Conservation (phyloP, 2,888 invertebrate species). For the Nomada goodeniana region DNA sequence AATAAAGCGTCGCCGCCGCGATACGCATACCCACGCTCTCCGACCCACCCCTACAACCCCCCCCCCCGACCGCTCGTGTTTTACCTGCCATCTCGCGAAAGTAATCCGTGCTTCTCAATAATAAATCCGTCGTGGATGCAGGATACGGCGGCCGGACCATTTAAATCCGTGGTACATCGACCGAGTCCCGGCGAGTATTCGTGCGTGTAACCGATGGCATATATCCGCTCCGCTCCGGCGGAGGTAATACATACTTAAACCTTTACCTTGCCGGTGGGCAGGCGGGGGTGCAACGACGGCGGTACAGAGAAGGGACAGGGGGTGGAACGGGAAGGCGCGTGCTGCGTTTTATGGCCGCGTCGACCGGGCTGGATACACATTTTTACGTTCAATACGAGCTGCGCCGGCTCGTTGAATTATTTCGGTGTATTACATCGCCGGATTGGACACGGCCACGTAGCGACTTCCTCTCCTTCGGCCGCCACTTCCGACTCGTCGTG, state of each 20-base stretch:
- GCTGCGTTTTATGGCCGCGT: constrained; percentile 55
- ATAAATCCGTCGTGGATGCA: constrained; percentile 75
- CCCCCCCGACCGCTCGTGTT: no score
- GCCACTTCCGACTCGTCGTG: neutral
- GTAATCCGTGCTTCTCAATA: constrained; percentile 76
- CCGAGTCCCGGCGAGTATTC: constrained; percentile 43
- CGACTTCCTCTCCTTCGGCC: constrained; percentile 5
- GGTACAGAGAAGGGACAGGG: neutral
- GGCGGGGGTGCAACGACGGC: neutral
- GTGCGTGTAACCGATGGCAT: constrained; percentile 60
- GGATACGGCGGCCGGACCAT: constrained; percentile 48
- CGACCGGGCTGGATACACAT: constrained; percentile 43
- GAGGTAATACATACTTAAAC: constrained; percentile 60
- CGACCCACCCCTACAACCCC: no score
- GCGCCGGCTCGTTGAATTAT: constrained; percentile 49
- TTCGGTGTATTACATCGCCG: constrained; percentile 53
- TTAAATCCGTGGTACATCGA: constrained; percentile 61
- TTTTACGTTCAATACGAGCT: constrained; percentile 51
- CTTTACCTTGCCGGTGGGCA: constrained; percentile 22
- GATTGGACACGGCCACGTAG: constrained; percentile 47
- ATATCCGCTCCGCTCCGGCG: constrained; percentile 26
- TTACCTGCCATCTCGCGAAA: constrained; percentile 60
- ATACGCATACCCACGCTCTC: constrained; percentile 8
- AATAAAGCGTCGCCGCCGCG: constrained; percentile 65
- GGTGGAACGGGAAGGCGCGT: constrained; percentile 26